A percentile compares a stretch with the other conserved stretches of the same genome.
phyloP scores from a whole-genome alignment of 2,888 invertebrate species.

The Euphydryas editha region DNA sequence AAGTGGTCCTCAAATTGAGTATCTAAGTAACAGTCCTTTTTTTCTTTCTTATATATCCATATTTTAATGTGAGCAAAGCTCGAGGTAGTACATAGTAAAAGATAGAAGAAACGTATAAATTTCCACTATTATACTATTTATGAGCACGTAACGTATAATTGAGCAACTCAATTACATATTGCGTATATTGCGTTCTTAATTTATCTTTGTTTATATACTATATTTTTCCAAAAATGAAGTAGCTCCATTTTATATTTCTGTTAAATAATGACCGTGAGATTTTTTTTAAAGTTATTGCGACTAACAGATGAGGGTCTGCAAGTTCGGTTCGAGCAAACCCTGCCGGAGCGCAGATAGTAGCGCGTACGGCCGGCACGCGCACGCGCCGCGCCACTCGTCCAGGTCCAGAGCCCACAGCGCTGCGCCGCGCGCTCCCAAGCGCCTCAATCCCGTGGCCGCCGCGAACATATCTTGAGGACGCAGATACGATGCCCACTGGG shows the following conservation, averaged over 20 bases:
- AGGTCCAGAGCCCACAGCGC: constrained; percentile 92
- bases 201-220: background rate
- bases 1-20: constrained; percentile 10
- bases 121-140: background rate
- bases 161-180: background rate
- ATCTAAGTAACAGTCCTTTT: constrained; percentile 1
- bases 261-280: no score
- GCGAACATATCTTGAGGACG: constrained; percentile 86
- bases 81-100: constrained; percentile 29
- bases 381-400: constrained; percentile 88
- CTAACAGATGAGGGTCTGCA: constrained; percentile 57
- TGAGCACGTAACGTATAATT: background rate
- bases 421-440: constrained; percentile 86
- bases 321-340: constrained; percentile 63
- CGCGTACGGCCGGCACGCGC: constrained; percentile 88
- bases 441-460: constrained; percentile 84
- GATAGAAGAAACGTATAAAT: background rate
- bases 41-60: constrained; percentile 12
- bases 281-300: no score
- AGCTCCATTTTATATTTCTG: no score
- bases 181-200: background rate
- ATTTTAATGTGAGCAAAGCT: constrained; percentile 32
- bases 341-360: constrained; percentile 85
- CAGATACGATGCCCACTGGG: constrained; percentile 92
- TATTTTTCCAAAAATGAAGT: background rate